Base-by-base conservation (phyloP, 2,113 vertebrate genomes). In the Odobenus rosmarus region DNA sequence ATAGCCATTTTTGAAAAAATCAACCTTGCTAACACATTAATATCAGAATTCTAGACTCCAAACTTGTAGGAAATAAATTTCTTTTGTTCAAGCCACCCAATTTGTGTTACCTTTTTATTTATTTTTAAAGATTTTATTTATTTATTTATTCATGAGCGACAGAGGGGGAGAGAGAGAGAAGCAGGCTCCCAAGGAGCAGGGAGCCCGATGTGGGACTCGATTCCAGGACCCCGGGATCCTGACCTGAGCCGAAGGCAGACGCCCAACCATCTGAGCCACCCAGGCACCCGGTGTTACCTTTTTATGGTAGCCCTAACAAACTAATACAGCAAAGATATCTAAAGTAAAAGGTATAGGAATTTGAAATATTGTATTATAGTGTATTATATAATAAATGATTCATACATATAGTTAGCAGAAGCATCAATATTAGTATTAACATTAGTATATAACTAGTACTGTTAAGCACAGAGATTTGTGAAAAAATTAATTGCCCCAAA, bases 401-500 rank as follows among this genome's bases (percentile, higher is more conserved):
- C 31, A 55, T 69, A 28, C 12, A 26, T 12, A 55, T 9, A 87
- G 21, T 13, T 33, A 28, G 31, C 26, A 10, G 46, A 16, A 81
- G 5, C 59, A 39, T 76, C 80, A 96, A 62, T 64, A 62, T n/a
- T 28, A 57, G 3, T 59, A 80, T 42, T 62, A 85, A 31, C 39
- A 46, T 86, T 74, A 61, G 4, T 51, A 83, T 81, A 59, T 16
- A 39, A 61, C 76, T 87, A 91, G 46, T 0, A 96, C 88, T 97
- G 24, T 59, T 42, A 87, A 77, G 19, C 18, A 19, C 24, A 13
- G 80, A 83, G 57, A n/a, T 93, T 98, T 98, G 14, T 96, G 55
- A 94, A 94, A 88, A 76, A 90, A 96, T 80, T 9, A 96, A 86
- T 49, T 80, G 19, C 57, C 59, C 83, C 95, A 77, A 49, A 77